Evolutionary conservation across 2,797 vertebrate genomes (phyloP), one percentile per base, ranked within the genome.

Genomic region (Tapirus indicus): DNA sequence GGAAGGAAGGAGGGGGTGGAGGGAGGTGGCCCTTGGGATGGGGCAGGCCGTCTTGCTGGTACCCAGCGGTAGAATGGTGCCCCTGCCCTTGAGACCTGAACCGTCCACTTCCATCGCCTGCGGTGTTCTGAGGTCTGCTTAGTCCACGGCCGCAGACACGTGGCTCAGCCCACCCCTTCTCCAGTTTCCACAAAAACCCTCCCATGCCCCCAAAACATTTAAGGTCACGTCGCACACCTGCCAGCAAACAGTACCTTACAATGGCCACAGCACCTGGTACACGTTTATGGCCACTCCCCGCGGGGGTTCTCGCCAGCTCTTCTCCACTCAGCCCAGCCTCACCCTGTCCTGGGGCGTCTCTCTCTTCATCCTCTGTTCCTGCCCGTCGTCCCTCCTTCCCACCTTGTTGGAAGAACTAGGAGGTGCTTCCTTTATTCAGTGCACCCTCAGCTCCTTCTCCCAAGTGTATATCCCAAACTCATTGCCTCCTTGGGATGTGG

Each of bases 241-340:
- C 5, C 25, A 44, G 9, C 2, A 17, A 35, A 44, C 29, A 64
- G 20, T 14, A 52, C 44, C 11, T 14, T 14, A 21, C 79, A 66
- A 44, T 0, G 5, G 29, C 12, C 4, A 16, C 8, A 13, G 29
- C 7, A 1, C 56, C 84, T 72, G 84, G 32, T 17, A 0, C 3
- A 5, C 3, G 6, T 52, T 49, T 29, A 7, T 44, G 47, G 56
- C 27, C 71, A 35, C 35, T 82, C 35, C 27, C 21, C 8, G 2
- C 1, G 7, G 7, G 25, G 16, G 13, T 38, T 74, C 20, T 60
- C 35, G 2, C 52, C 62, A 85, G 54, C 41, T 29, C 13, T 52
- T 71, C 13, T 13, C 32, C 6, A 0, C 2, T 14, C 29, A 44
- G n/a, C 79, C 25, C 54, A 47, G 54, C 20, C 47, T 25, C 47